Evolutionary conservation across 2,113 vertebrate species (phyloP), one percentile per base, ranked within the genome.

Genomic region (Thunnus maccoyii): DNA sequence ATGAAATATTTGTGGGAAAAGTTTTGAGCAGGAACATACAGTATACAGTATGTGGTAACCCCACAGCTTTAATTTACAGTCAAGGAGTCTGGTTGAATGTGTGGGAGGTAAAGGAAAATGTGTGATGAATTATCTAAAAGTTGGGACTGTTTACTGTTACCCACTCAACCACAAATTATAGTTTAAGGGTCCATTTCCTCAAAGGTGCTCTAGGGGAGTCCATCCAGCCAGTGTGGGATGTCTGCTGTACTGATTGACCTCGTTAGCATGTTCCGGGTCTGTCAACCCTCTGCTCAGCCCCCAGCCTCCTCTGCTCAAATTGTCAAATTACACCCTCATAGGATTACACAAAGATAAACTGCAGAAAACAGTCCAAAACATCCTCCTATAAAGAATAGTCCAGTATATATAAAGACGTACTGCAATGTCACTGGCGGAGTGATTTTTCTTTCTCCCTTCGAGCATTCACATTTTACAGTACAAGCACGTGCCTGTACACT

Each of bases 161-260:
- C 15, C 30, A 61, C 69, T 74, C 58, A 48, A 46, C 41, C 56
- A 52, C 46, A 75, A 27, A 61, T 15, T 61, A 7, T 65, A 71
- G 69, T 74, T 72, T 41, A 51, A 15, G 64, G 47, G 70, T 54
- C 9, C 32, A 69, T 51, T 83, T 72, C 47, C 71, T 83, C n/a
- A 13, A 46, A 68, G 57, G 32, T 67, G 20, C 2, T 8, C 15
- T 68, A 0, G 56, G 44, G 63, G 36, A 74, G 64, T 41, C 9
- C 64, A 32, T 66, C 32, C 66, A 44, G 62, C 32, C 60, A 20
- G 63, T 36, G 64, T 76, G 65, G 20, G 36, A 46, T 50, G 14
- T 47, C 44, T 82, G 60, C 55, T 25, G 3, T 32, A 46, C 44
- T 58, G 52, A 22, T 30, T 79, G 64, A 82, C 84, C 78, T 82